Percentiles rank a stretch among this genome's conserved stretches.
Evolutionary conservation across 2,797 vertebrate genomes (phyloP).

Genomic region (Bryconaethiops microstoma): DNA sequence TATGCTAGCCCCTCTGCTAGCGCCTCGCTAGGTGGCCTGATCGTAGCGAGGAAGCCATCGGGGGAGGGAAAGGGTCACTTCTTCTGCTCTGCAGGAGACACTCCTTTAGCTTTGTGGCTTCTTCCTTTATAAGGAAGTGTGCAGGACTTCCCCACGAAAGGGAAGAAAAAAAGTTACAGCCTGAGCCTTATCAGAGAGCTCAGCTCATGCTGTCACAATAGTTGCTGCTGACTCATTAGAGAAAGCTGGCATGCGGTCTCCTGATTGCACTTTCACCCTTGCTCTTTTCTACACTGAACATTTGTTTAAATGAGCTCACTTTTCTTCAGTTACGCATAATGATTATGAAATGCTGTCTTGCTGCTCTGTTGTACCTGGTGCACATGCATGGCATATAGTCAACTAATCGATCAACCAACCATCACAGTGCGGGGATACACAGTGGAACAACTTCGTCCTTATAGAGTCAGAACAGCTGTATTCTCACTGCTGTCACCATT

Average conservation of each 20-base stretch:
- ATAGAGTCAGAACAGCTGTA: too few species aligned
- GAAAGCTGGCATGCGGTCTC: constrained; percentile 17
- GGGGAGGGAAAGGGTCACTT: constrained; percentile 11
- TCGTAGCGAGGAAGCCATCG: constrained; percentile 44
- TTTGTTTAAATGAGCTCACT: neutral
- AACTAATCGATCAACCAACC: too few species aligned
- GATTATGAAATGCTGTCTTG: neutral
- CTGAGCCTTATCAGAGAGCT: neutral
- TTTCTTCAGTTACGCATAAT: neutral
- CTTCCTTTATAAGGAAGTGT: constrained; percentile 65
- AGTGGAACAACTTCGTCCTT: too few species aligned
- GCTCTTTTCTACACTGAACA: constrained; percentile 32
- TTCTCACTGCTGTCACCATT: too few species aligned
- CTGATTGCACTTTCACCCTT: constrained; percentile 23
- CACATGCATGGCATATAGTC: too few species aligned
- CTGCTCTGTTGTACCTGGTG: neutral
- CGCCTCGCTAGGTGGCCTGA: constrained; percentile 61
- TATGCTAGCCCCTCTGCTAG: constrained; percentile 64
- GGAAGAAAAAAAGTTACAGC: neutral
- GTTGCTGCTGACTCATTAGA: constrained; percentile 28
- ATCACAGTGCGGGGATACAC: too few species aligned
- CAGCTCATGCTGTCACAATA: neutral
- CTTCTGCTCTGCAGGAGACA: constrained; percentile 47
- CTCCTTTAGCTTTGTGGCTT: constrained; percentile 50
- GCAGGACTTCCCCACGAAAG: constrained; percentile 28